A percentile compares a stretch with the other conserved stretches of the same genome.
phyloP scores from a whole-genome alignment of 2,888 invertebrate species.

The Myopa testacea region DNA sequence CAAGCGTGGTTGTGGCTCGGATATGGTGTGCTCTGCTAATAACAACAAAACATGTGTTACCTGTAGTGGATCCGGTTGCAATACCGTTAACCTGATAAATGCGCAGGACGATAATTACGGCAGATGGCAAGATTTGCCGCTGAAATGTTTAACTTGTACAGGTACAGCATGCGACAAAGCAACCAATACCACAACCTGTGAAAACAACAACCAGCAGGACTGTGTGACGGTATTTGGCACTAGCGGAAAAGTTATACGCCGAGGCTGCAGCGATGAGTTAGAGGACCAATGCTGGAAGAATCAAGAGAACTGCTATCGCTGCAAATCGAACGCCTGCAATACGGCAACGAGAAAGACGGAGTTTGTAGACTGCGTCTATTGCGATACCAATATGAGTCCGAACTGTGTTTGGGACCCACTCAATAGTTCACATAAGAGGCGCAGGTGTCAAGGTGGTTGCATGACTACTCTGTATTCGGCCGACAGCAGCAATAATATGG shows the following conservation, averaged over 20 bases:
- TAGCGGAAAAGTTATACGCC: slow-evolving; percentile 52
- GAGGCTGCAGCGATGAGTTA: slow-evolving; percentile 60
- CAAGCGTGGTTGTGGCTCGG: slow-evolving; percentile 56
- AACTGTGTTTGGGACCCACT: slow-evolving; percentile 55
- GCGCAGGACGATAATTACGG: slow-evolving; percentile 59
- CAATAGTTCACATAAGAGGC: slow-evolving; percentile 47
- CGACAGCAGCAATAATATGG: slow-evolving; percentile 49
- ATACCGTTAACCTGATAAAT: slow-evolving; percentile 53
- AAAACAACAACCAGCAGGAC: slow-evolving; percentile 62
- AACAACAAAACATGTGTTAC: slow-evolving; percentile 53
- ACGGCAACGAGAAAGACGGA: slow-evolving; percentile 50
- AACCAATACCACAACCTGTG: slow-evolving; percentile 46
- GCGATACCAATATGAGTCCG: slow-evolving; percentile 55
- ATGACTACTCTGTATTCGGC: slow-evolving; percentile 61
- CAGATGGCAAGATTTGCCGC: slow-evolving; percentile 65
- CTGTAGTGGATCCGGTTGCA: slow-evolving; percentile 58
- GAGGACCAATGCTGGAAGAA: slow-evolving; percentile 53
- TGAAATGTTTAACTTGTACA: slow-evolving; percentile 56
- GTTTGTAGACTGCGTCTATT: slow-evolving; percentile 59
- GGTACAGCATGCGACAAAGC: slow-evolving; percentile 50
- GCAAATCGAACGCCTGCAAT: slow-evolving; percentile 65
- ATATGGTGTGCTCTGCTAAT: slow-evolving; percentile 53
- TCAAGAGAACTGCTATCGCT: slow-evolving; percentile 53
- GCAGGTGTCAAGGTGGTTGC: slow-evolving; percentile 60
- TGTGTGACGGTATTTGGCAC: slow-evolving; percentile 59